Evolutionary conservation across 2,888 invertebrate genomes (phyloP).

Genomic region (Campoplex nolae): DNA sequence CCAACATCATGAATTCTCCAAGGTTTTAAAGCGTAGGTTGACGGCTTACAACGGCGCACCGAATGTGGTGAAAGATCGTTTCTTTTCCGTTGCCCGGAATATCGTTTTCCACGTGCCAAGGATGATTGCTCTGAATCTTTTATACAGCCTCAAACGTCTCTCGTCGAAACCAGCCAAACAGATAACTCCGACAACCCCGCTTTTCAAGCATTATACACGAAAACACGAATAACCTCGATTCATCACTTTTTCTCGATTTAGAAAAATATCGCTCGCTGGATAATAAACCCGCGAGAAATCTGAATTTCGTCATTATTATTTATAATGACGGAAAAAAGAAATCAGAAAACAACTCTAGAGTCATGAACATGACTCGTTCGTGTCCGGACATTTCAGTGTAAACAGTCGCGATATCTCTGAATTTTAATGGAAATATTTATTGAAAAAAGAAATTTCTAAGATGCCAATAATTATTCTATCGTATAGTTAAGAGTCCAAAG

Average conservation of each 20-base stretch:
- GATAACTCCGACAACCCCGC: slow-evolving; percentile 9
- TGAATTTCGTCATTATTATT: background rate
- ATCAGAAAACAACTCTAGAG: background rate
- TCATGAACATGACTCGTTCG: too few relatives aligned
- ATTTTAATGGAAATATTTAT: too few relatives aligned
- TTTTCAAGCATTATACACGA: background rate
- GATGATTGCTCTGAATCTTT: slow-evolving; percentile 80
- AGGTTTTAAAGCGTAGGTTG: slow-evolving; percentile 30
- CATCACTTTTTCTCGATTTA: background rate
- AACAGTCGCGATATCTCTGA: too few relatives aligned
- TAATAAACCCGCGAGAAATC: background rate
- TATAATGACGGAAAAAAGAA: background rate
- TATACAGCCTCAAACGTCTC: slow-evolving; percentile 67
- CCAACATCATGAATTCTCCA: slow-evolving; percentile 44
- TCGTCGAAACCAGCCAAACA: background rate
- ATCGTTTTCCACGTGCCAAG: slow-evolving; percentile 70
- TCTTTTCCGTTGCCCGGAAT: slow-evolving; percentile 38
- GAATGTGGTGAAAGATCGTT: slow-evolving; percentile 36
- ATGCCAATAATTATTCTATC: too few relatives aligned
- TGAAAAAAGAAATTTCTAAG: too few relatives aligned
- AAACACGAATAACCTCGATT: slow-evolving; percentile 20
- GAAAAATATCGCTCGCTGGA: background rate
- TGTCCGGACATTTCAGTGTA: too few relatives aligned
- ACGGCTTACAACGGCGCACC: background rate
- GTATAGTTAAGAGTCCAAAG: too few relatives aligned